Evolutionary conservation across 2,888 invertebrate genomes (phyloP), one percentile per base, ranked within the genome.

Genomic region (Dicranocentrus wangi): DNA sequence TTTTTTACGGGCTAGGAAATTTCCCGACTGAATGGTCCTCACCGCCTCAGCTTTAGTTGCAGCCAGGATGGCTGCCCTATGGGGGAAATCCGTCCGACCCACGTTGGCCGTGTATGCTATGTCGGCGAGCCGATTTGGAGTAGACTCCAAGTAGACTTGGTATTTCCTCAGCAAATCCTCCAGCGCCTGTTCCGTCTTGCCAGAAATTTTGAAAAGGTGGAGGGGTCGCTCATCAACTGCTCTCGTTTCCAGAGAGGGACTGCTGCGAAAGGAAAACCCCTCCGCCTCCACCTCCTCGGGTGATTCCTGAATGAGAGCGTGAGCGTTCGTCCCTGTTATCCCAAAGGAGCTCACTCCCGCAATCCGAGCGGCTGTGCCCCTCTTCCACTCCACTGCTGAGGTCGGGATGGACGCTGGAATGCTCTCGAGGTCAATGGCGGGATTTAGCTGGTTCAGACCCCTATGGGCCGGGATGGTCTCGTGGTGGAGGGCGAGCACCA

Each of bases 391-490:
- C n/a, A n/a, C n/a, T n/a, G n/a, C n/a, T n/a, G n/a, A n/a, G n/a
- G n/a, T n/a, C n/a, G 81, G 83, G 25, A 83, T 83, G n/a, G n/a
- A 21, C 1, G 83, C 77, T 3, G 80, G 80, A 27, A 83, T 71
- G 2, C 23, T 1, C 1, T 76, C 77, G 60, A 83, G 53, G 25
- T 83, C 47, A 15, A 83, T 81, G 17, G 32, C n/a, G 1, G 83
- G 83, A 63, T 83, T 83, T 13, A 83, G 42, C 0, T 32, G 77
- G 0, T 65, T 53, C 3, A 83, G 63, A 53, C 77, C 72, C 15
- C 23, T 7, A 51, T 83, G 83, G 0, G 76, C 68, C 10, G 83
- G 83, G 47, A 83, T 77, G 1, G 58, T 19, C 32, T 81, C 71
- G 32, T 81, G 19, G 25, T 78, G 43, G 53, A 83, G 53, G 1